phyloP scores from a whole-genome alignment of 2,888 invertebrate genomes.

The Leptura quadrifasciata region DNA sequence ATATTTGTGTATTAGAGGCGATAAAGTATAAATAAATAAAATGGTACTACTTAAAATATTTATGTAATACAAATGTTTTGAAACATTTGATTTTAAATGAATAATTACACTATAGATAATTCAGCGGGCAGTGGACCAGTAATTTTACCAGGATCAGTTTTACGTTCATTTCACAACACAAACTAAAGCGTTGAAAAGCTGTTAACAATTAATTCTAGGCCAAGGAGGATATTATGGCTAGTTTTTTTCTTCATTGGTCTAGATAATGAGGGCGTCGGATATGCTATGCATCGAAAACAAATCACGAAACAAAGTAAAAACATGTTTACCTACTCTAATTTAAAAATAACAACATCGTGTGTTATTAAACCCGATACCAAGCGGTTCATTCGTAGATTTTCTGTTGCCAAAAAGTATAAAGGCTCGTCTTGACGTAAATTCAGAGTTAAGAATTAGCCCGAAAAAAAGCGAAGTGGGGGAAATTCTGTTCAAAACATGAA shows the following conservation, averaged over 20 bases:
- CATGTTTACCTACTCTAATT: constrained; percentile 60
- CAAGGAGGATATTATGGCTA: no score
- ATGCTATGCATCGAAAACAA: constrained; percentile 47
- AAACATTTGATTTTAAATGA: no score
- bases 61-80: no score
- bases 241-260: background rate
- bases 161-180: no score
- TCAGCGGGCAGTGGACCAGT: no score
- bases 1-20: no score
- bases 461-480: constrained; percentile 32
- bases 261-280: background rate
- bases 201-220: no score
- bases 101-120: no score
- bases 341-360: constrained; percentile 51
- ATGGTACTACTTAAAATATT: no score
- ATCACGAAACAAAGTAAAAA: constrained; percentile 55
- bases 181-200: no score
- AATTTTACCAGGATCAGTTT: no score
- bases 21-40: no score
- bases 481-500: constrained; percentile 50
- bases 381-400: constrained; percentile 40
- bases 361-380: constrained; percentile 52
- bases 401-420: constrained; percentile 42
- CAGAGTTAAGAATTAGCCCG: constrained; percentile 33
- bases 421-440: constrained; percentile 42